Evolutionary conservation across 2,113 vertebrate genomes (phyloP).

Genomic region (Pseudorhombus dupliciocellatus): DNA sequence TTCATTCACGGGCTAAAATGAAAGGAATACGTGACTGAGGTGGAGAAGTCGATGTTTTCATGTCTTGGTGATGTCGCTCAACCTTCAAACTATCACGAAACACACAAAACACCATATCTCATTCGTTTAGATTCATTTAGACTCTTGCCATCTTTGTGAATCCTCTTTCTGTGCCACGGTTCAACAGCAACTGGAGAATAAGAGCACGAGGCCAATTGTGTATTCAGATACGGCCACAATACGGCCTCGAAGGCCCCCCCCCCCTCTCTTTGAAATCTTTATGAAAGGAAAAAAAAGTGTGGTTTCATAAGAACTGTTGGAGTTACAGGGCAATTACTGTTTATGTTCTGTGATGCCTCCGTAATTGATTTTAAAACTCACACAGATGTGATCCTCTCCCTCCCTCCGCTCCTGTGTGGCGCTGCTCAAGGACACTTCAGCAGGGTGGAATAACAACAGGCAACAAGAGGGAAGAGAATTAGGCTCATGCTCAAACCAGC

Average conservation of each 20-base stretch:
- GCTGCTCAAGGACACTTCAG: slow-evolving; percentile 52
- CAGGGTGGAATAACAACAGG: neutral
- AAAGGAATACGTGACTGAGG: neutral
- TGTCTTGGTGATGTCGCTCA: neutral
- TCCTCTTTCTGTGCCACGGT: neutral
- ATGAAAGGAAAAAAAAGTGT: neutral
- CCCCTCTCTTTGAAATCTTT: neutral
- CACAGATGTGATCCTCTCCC: slow-evolving; percentile 13
- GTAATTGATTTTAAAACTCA: slow-evolving; percentile 24
- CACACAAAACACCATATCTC: neutral
- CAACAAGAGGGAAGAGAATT: neutral
- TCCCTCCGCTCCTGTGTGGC: slow-evolving; percentile 8
- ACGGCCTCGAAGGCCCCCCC: neutral
- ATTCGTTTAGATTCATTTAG: neutral
- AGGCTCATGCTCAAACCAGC: slow-evolving; percentile 30
- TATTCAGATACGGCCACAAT: neutral
- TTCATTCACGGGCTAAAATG: no score
- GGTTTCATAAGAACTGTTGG: slow-evolving; percentile 16
- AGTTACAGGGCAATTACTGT: slow-evolving; percentile 12
- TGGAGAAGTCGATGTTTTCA: neutral
- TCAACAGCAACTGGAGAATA: neutral
- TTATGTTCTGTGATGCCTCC: slow-evolving; percentile 8
- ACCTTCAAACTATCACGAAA: neutral
- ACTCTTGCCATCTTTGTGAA: neutral
- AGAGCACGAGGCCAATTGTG: neutral